Evolutionary conservation across 2,113 vertebrate genomes (phyloP), one percentile per base, ranked within the genome.

Genomic region (Polypterus senegalus): DNA sequence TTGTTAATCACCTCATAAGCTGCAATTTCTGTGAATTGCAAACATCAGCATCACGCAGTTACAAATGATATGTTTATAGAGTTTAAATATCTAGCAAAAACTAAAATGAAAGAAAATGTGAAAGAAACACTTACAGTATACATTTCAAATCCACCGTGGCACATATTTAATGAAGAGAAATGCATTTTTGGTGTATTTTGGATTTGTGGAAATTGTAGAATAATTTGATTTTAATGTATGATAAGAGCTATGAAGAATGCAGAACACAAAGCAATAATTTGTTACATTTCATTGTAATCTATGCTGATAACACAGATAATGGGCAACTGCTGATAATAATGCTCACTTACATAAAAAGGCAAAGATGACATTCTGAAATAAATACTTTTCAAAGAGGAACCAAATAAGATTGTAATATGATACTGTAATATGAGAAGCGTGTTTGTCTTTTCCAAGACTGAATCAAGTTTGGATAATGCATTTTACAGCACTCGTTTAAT

Each of bases 181-280:
- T 27, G 51, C 54, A 70, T 57, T 60, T 70, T 54, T 6, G 66
- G 3, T 56, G 59, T 70, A 69, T 73, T 53, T 71, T 44, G 62
- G 65, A 53, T 6, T 68, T 70, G 61, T 67, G 54, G 58, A 54
- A 66, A 64, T 46, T 11, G 51, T 58, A 51, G 46, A 9, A 51
- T 71, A 73, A 64, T 71, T 74, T 63, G 70, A 10, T 70, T 73
- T 65, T 62, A 62, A 62, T 61, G 66, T 70, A 69, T 70, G 46
- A 54, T 57, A 46, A 67, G 60, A 64, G 62, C 67, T 54, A 69
- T 64, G 67, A 0, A 0, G 59, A 70, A 65, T 64, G 9, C 66
- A 60, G 66, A 61, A 63, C 70, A 73, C 67, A 67, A 55, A 60
- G 43, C 3, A 1, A 0, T 5, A 62, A 11, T 67, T 68, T 74